A percentile compares a stretch with the other conserved stretches of the same genome.
These are phyloP conservation scores for Clistopyga incitator DNA, from an alignment of 2,888 invertebrate genomes.

Conservation along the genomic window DNA sequence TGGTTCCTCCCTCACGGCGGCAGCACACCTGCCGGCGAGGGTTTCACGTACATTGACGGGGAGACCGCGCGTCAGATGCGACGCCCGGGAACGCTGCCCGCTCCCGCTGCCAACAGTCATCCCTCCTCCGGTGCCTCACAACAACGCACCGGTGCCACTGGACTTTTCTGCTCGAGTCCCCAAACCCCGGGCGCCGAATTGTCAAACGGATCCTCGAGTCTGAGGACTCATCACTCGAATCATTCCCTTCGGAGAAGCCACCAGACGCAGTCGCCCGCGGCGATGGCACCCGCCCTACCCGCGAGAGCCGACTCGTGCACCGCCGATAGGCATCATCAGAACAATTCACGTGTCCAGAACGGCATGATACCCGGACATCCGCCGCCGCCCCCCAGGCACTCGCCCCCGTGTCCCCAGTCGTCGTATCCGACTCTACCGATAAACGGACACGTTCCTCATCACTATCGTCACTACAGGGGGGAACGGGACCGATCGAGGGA, in stretches of 20 bases:
- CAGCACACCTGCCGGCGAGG: conserved; percentile 88
- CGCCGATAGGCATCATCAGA: conserved; percentile 64
- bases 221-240: conserved; percentile 73
- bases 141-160: conserved; percentile 55
- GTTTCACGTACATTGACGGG: conserved; percentile 91
- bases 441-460: conserved; percentile 79
- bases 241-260: conserved; percentile 73
- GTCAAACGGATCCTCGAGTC: conserved; percentile 55
- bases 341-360: conserved; percentile 59
- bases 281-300: conserved; percentile 72
- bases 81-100: conserved; percentile 83
- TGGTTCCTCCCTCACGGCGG: conserved; percentile 89
- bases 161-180: conserved; percentile 61
- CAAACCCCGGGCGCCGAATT: conserved; percentile 51
- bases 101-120: conserved; percentile 65
- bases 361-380: conserved; percentile 68
- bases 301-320: conserved; percentile 74
- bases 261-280: conserved; percentile 54
- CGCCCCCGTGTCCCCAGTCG: conserved; percentile 72
- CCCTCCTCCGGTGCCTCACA: conserved; percentile 63
- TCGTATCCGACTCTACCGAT: conserved; percentile 81
- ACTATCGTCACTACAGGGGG: conserved; percentile 78
- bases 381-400: conserved; percentile 66
- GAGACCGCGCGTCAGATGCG: conserved; percentile 87
- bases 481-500: conserved; percentile 72